Evolutionary conservation across 2,797 vertebrate species (phyloP).

Genomic region (Heteromormyrus szaboi): DNA sequence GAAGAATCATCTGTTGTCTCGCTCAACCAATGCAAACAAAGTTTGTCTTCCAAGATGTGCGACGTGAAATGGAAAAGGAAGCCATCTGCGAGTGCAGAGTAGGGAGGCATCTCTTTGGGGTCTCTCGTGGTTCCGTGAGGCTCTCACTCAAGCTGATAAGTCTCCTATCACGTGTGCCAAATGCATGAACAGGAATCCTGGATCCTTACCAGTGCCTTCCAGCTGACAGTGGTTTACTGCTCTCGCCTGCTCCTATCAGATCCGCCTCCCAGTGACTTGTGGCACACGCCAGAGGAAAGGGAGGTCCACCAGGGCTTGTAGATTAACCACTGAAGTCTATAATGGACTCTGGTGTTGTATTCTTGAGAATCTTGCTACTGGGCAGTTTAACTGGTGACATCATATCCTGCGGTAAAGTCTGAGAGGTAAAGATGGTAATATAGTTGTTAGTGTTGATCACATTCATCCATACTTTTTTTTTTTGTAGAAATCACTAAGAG

Average conservation of each 20-base stretch:
- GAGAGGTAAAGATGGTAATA: neutral
- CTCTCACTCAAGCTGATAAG: neutral
- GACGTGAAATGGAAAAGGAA: neutral
- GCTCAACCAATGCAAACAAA: neutral
- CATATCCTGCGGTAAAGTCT: neutral
- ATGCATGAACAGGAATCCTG: neutral
- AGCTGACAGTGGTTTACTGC: neutral
- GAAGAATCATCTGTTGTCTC: neutral
- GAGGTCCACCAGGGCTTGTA: neutral
- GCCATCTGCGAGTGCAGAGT: neutral
- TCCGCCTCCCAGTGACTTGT: neutral
- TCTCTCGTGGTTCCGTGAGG: neutral
- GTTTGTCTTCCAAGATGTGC: neutral
- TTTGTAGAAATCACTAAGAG: neutral
- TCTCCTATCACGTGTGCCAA: neutral
- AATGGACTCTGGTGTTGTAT: neutral
- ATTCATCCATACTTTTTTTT: neutral
- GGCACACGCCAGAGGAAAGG: neutral
- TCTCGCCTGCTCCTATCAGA: neutral
- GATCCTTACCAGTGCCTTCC: neutral
- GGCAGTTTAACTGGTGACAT: neutral
- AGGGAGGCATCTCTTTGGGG: neutral
- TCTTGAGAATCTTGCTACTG: neutral
- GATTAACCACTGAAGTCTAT: neutral
- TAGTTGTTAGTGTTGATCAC: neutral